phyloP scores from a whole-genome alignment of 2,797 vertebrate genomes.

The Clarias fuscus region DNA sequence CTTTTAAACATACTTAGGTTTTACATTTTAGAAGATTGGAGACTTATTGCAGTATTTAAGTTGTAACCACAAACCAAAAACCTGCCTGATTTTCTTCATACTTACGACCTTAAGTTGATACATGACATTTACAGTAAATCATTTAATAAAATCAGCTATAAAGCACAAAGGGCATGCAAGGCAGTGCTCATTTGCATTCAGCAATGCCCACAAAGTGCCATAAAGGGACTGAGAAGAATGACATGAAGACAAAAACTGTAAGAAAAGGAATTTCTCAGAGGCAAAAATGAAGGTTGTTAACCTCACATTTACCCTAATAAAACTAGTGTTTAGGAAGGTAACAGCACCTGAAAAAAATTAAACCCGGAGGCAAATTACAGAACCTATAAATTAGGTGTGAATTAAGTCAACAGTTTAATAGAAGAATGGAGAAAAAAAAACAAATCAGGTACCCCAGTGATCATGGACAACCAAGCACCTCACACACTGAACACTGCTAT shows the following conservation, averaged over 20 bases:
- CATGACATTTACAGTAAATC: not conserved
- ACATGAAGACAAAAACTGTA: not conserved
- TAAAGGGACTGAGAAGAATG: not conserved
- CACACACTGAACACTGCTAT: not conserved
- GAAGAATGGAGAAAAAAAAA: not conserved
- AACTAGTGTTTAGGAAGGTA: not conserved
- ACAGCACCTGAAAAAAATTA: not conserved
- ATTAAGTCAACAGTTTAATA: not conserved
- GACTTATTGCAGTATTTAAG: not conserved
- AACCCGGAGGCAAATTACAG: not conserved
- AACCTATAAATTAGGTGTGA: not conserved
- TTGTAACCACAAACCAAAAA: not conserved
- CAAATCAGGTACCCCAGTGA: not conserved
- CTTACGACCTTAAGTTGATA: not conserved
- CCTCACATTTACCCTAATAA: not conserved
- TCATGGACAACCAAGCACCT: not conserved
- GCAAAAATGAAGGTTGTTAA: not conserved
- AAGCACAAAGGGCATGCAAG: not conserved
- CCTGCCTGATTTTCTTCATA: not conserved
- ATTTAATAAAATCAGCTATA: not conserved
- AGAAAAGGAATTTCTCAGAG: not conserved
- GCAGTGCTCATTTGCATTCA: not conserved
- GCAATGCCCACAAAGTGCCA: not conserved
- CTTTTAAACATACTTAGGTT: not conserved
- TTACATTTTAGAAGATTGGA: not conserved